phyloP scores from a whole-genome alignment of 2,797 vertebrate genomes.

The Cryptoblepharus egeriae region DNA sequence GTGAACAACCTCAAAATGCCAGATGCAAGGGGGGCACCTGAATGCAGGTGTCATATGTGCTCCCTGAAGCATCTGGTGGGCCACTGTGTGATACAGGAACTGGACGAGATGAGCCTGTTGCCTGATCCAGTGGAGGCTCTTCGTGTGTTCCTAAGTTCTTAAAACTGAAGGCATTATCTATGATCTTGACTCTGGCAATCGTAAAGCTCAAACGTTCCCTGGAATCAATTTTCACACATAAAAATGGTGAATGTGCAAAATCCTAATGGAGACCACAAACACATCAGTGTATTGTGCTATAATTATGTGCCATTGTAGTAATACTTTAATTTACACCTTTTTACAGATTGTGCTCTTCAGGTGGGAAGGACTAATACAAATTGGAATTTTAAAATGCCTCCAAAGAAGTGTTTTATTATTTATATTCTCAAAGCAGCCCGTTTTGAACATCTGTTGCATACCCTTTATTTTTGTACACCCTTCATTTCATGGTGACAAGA shows the following conservation, averaged over 20 bases:
- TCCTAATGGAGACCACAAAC: constrained; percentile 2
- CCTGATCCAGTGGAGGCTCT: no score
- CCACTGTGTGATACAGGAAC: no score
- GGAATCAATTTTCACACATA: background rate
- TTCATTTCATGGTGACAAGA: accelerated
- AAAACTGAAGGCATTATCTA: background rate
- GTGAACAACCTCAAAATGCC: no score
- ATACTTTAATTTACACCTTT: constrained; percentile 44
- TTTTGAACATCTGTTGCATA: constrained; percentile 7
- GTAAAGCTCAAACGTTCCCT: background rate
- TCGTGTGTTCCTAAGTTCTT: no score
- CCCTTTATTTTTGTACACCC: constrained; percentile 25
- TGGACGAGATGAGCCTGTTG: no score
- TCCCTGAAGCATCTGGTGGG: no score
- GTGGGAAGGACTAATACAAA: constrained; percentile 44
- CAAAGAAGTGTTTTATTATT: constrained; percentile 2
- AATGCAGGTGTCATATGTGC: no score
- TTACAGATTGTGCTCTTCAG: constrained; percentile 48
- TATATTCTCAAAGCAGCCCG: constrained; percentile 31
- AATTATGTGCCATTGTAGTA: constrained; percentile 35
- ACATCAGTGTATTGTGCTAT: background rate
- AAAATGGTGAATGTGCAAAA: constrained; percentile 1
- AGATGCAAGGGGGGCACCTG: no score
- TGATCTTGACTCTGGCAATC: background rate
- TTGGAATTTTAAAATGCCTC: constrained; percentile 36